These are phyloP conservation scores for Idaea biselata DNA, from an alignment of 2,888 invertebrate genomes.

Conservation along the genomic window DNA sequence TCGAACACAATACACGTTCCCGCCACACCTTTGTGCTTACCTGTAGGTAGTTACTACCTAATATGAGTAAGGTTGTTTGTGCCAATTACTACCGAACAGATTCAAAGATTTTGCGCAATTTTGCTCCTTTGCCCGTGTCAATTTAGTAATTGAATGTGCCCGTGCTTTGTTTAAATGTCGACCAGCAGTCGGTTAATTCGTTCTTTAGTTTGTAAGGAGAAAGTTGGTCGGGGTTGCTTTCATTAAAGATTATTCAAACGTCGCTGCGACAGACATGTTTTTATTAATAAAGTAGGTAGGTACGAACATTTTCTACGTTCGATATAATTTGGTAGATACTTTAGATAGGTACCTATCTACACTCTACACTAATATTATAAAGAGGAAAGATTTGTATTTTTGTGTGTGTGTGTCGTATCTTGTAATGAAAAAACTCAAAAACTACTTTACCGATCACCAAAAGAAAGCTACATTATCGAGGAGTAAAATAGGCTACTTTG, in stretches of 20 bases:
- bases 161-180: conserved; percentile 57
- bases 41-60: neutral
- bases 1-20: conserved; percentile 42
- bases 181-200: conserved; percentile 55
- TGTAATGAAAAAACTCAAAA: no score
- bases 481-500: no score
- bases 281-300: conserved; percentile 19
- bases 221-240: conserved; percentile 42
- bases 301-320: conserved; percentile 11
- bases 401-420: no score
- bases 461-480: no score
- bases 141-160: conserved; percentile 62
- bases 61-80: conserved; percentile 29
- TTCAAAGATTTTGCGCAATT: conserved; percentile 49
- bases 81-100: conserved; percentile 48
- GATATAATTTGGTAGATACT: conserved; percentile 2
- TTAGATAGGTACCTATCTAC: no score
- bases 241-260: conserved; percentile 35
- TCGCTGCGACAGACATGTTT: conserved; percentile 27
- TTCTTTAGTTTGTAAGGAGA: conserved; percentile 50
- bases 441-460: no score
- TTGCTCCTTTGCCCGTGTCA: conserved; percentile 47
- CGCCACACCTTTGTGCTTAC: conserved; percentile 40
- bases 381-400: no score
- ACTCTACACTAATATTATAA: no score